phyloP scores from a whole-genome alignment of 2,113 vertebrate genomes.

The Albula goreensis region DNA sequence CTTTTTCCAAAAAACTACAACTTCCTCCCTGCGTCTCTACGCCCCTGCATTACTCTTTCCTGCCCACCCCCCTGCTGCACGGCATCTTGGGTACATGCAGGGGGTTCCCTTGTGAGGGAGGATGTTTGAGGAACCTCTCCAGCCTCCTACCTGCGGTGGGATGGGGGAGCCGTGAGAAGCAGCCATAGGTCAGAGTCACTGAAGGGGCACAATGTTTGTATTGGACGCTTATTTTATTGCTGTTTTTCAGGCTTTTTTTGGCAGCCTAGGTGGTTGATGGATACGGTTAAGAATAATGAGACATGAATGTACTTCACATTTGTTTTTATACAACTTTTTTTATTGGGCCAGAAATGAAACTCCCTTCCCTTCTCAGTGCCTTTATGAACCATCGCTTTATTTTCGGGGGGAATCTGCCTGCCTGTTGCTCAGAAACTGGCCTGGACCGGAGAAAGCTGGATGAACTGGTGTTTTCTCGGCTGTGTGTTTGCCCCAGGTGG shows the following conservation, averaged over 20 bases:
- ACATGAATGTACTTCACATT: conserved; percentile 71
- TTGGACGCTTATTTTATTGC: conserved; percentile 48
- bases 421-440: background rate
- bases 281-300: conserved; percentile 54
- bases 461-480: background rate
- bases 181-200: conserved; percentile 63
- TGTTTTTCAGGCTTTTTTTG: conserved; percentile 64
- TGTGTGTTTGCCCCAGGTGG: background rate
- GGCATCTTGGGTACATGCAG: conserved; percentile 56
- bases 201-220: conserved; percentile 56
- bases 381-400: conserved; percentile 54
- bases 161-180: conserved; percentile 57
- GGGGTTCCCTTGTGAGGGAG: conserved; percentile 59
- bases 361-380: conserved; percentile 65
- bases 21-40: conserved; percentile 48
- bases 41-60: background rate
- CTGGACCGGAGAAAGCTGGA: background rate
- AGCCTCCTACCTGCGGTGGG: conserved; percentile 36
- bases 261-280: conserved; percentile 38
- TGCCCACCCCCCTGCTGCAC: background rate
- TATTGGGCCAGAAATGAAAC: conserved; percentile 61
- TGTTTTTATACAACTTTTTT: conserved; percentile 52
- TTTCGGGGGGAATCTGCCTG: background rate
- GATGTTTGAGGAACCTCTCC: conserved; percentile 53
- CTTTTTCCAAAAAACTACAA: conserved; percentile 61